These are phyloP conservation scores for Mycetomoellerius zeteki DNA, from an alignment of 1,140 invertebrate species.

Conservation along the genomic window DNA sequence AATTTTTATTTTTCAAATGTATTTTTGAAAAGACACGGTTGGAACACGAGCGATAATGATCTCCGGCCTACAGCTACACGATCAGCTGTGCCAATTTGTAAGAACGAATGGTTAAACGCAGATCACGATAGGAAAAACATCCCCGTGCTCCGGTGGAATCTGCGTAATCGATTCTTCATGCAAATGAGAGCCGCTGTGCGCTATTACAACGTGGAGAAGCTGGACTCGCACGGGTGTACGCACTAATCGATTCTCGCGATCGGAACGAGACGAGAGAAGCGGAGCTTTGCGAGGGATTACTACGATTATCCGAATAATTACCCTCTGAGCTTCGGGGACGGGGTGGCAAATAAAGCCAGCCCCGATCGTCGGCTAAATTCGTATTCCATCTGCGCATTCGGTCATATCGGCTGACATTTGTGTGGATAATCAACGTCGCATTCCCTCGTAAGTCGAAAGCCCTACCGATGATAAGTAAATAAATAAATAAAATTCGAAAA, in stretches of 20 bases:
- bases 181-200: slow-evolving; percentile 59
- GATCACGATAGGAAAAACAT: slow-evolving; percentile 48
- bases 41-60: not conserved
- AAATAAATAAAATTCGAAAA: not conserved
- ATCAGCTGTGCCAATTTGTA: slow-evolving; percentile 37
- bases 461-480: not conserved
- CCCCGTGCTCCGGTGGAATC: slow-evolving; percentile 6
- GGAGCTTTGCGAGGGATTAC: slow-evolving; percentile 80
- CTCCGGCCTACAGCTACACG: not conserved
- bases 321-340: slow-evolving; percentile 69
- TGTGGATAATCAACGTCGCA: slow-evolving; percentile 45
- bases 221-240: slow-evolving; percentile 63
- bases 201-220: slow-evolving; percentile 68
- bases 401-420: slow-evolving; percentile 14
- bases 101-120: slow-evolving; percentile 44
- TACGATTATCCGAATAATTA: slow-evolving; percentile 85
- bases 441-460: slow-evolving; percentile 9
- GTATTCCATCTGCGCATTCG: slow-evolving; percentile 61
- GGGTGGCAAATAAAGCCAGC: slow-evolving; percentile 64
- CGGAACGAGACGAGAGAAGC: slow-evolving; percentile 69
- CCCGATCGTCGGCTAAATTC: slow-evolving; percentile 35
- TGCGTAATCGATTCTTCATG: slow-evolving; percentile 59
- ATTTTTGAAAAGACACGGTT: not conserved
- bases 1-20: not conserved
- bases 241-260: slow-evolving; percentile 78